phyloP scores from a whole-genome alignment of 64 coral and sea anemone species.

The Exaiptasia diaphana region DNA sequence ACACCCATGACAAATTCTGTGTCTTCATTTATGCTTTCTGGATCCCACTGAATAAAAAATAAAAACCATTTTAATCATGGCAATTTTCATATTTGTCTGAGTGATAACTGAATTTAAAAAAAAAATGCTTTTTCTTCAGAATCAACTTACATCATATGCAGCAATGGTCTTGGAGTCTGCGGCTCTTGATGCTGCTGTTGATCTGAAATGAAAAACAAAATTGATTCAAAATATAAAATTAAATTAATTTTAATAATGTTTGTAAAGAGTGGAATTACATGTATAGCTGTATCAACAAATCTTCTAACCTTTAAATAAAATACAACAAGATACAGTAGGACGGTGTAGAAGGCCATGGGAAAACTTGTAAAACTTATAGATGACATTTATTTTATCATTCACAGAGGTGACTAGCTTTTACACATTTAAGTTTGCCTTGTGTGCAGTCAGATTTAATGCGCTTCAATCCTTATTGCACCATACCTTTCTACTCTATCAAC shows the following conservation, averaged over 20 bases:
- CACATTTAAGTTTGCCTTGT: too few species aligned
- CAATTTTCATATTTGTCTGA: not conserved
- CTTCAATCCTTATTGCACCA: too few species aligned
- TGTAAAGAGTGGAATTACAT: too few species aligned
- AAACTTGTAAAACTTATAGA: too few species aligned
- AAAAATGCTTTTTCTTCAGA: not conserved
- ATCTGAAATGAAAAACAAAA: not conserved
- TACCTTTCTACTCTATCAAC: slow-evolving; percentile 84
- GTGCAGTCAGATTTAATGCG: too few species aligned
- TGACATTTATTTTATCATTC: too few species aligned
- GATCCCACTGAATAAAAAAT: slow-evolving; percentile 76
- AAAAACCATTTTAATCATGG: not conserved
- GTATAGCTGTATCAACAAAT: too few species aligned
- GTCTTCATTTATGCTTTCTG: slow-evolving; percentile 83
- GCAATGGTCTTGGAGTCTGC: slow-evolving; percentile 24
- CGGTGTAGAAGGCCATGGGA: not conserved
- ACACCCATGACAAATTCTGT: slow-evolving; percentile 99
- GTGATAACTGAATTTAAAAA: not conserved
- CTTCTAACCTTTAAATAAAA: too few species aligned
- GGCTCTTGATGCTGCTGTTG: not conserved
- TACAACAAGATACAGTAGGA: not conserved
- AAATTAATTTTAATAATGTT: too few species aligned
- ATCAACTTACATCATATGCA: slow-evolving; percentile 13
- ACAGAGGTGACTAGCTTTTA: too few species aligned
- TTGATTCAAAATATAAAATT: not conserved